Evolutionary conservation across 2,797 vertebrate species (phyloP), one percentile per base, ranked within the genome.

Genomic region (Aldrovandia affinis): DNA sequence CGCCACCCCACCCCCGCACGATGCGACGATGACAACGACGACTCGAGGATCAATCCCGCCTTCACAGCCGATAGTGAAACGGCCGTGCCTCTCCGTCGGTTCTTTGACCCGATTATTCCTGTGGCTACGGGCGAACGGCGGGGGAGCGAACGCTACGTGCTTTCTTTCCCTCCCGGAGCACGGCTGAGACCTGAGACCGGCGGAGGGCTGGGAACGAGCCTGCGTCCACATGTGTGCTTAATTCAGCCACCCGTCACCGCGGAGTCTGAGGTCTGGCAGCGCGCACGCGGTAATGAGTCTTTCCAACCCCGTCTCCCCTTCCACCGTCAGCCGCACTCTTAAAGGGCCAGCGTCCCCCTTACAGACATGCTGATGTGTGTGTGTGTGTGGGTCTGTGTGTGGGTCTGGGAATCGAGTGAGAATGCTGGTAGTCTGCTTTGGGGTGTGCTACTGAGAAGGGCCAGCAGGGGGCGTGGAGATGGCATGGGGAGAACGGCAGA

Each of bases 231-330:
- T 94, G 92, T 95, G 92, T 87, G 87, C 87, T 90, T 93, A 92
- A 93, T 93, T 93, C 90, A 83, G 91, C 88, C 87, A 70, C 88
- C 90, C 93, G 93, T 92, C 92, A 89, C 87, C 89, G 90, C 88
- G 94, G 94, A 95, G 94, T 91, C 94, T 95, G 95, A 95, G 93
- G 95, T 95, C 95, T 96, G 95, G 94, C 94, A 95, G 87, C 90
- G 90, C 85, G 91, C 68, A 85, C 90, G 91, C 92, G 50, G 90
- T 91, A 94, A 93, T 90, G 88, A 89, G 83, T 86, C 87, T 82
- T 84, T 88, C 85, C 88, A 14, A 36, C 22, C 14, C 14, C 0
- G 22, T 50, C 36, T n/a, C 33, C 20, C 25, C 28, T 33, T 86
- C 87, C 80, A 90, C 85, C 75, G 55, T 36, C 81, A 75, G 80